Percentiles rank a stretch among this genome's conserved stretches.
Conservation (phyloP, 2,888 invertebrate species). For the Exephanes ischioxanthus region DNA sequence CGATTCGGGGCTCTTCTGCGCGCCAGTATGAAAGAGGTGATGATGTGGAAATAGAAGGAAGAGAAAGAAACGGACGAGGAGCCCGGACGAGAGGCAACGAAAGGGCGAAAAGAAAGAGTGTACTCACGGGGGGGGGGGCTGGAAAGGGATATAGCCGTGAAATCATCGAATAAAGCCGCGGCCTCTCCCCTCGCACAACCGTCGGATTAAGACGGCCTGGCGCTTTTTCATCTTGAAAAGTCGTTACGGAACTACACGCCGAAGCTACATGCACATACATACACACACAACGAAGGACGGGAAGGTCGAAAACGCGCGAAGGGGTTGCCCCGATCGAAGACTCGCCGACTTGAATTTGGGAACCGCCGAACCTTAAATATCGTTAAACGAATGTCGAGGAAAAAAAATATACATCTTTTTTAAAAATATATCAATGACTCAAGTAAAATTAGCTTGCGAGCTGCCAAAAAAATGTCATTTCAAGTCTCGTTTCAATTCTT, state of each 20-base stretch:
- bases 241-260: slow-evolving; percentile 71
- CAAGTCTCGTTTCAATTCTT: too few species aligned
- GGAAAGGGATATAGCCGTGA: slow-evolving; percentile 69
- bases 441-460: too few species aligned
- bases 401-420: neutral
- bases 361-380: neutral
- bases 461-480: too few species aligned
- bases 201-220: slow-evolving; percentile 74
- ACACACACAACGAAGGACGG: neutral
- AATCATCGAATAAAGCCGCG: slow-evolving; percentile 71
- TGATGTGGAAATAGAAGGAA: slow-evolving; percentile 32
- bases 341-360: neutral
- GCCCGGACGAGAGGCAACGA: slow-evolving; percentile 61
- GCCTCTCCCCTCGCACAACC: slow-evolving; percentile 69
- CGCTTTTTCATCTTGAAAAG: slow-evolving; percentile 70
- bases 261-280: neutral
- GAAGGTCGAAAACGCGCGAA: slow-evolving; percentile 12
- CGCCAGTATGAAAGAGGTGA: slow-evolving; percentile 44
- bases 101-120: slow-evolving; percentile 59
- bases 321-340: neutral
- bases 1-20: slow-evolving; percentile 45
- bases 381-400: neutral
- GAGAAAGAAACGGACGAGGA: slow-evolving; percentile 28
- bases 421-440: neutral
- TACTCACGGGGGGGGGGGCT: slow-evolving; percentile 57